Base-by-base conservation (phyloP, 2,797 vertebrate species). In the Acipenser transmontanus region DNA sequence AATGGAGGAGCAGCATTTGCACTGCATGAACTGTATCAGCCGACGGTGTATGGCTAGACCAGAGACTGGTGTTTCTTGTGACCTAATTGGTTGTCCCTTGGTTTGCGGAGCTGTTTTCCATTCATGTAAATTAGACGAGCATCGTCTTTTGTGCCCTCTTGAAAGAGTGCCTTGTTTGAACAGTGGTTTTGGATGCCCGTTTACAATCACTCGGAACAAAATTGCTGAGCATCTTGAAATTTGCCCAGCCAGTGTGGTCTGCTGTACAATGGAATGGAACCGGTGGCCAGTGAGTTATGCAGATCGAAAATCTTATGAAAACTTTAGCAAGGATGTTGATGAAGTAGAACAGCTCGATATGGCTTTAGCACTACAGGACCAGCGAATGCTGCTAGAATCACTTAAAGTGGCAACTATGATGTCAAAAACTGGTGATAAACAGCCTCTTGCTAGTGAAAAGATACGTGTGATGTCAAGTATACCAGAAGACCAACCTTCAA, bases 191-290 rank as follows among this genome's bases (percentile, higher is more conserved):
- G 97, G 97, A 68, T 99, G 97, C 81, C 97, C 97, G 0, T 98
- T 98, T 82, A 83, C 81, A 47, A 80, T 99, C 66, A 71, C 90
- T 2, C 89, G 96, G 79, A 88, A 92, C 82, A 97, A 95, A 84
- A 94, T 98, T 77, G 93, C 95, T 12, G 86, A 94, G 57, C 97
- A 99, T 73, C 91, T 99, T 10, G 91, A 93, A 83, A 85, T 82
- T 1, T 99, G 97, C 76, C 97, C 97, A 7, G 97, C 97, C 1
- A 99, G 95, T 67, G 94, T 99, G 70, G 95, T 99, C 0, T 99
- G 97, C 77, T 99, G 97, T 74, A 99, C 97, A 12, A 99, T 99
- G 97, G 97, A 99, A 77, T 99, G 97, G 97, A 99, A 99, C 74
- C 91, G 97, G 79, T 99, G 97, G 97, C 97, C 97, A 0, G 94